These are phyloP conservation scores for Drosophila trapezifrons DNA, from an alignment of 1,140 invertebrate genomes.

Conservation along the genomic window DNA sequence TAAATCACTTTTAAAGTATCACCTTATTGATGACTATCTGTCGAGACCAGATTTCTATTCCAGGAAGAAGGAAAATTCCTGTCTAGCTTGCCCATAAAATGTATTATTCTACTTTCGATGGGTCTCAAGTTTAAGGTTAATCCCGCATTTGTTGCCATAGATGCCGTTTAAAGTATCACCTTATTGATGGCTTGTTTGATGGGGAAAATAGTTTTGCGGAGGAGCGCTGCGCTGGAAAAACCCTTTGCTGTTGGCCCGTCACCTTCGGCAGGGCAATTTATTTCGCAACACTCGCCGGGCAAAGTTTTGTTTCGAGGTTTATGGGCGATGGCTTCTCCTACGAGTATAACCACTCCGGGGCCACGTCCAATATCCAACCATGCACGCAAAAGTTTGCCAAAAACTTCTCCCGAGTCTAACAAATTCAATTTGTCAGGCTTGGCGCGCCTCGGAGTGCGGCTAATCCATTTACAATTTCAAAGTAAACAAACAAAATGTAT, in stretches of 20 bases:
- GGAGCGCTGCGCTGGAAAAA: slow-evolving; percentile 2
- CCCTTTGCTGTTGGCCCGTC: slow-evolving; percentile 41
- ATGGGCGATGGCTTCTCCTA: slow-evolving; percentile 41
- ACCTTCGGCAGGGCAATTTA: slow-evolving; percentile 68
- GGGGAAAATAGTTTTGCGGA: slow-evolving; percentile 16
- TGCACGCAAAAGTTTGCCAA: slow-evolving; percentile 75
- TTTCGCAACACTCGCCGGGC: slow-evolving; percentile 69
- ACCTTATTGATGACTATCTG: slow-evolving; percentile 23
- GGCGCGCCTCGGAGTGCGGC: slow-evolving; percentile 61
- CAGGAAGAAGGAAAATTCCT: slow-evolving; percentile 4
- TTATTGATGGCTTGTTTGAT: slow-evolving; percentile 32
- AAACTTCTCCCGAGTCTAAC: slow-evolving; percentile 76
- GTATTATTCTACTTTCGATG: too few relatives aligned
- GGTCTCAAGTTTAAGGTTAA: background rate
- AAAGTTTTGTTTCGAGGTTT: slow-evolving; percentile 64
- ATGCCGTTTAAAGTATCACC: slow-evolving; percentile 23
- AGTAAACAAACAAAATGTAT: slow-evolving; percentile 79
- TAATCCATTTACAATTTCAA: slow-evolving; percentile 81
- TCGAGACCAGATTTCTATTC: slow-evolving; percentile 5
- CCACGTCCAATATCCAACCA: slow-evolving; percentile 71
- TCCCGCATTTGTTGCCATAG: background rate
- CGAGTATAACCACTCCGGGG: slow-evolving; percentile 24
- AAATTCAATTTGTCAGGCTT: slow-evolving; percentile 81
- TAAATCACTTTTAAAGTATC: slow-evolving; percentile 7
- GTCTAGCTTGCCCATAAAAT: background rate